Base-by-base conservation (phyloP, 2,113 vertebrate species). In the Gnathonemus longibarbis region DNA sequence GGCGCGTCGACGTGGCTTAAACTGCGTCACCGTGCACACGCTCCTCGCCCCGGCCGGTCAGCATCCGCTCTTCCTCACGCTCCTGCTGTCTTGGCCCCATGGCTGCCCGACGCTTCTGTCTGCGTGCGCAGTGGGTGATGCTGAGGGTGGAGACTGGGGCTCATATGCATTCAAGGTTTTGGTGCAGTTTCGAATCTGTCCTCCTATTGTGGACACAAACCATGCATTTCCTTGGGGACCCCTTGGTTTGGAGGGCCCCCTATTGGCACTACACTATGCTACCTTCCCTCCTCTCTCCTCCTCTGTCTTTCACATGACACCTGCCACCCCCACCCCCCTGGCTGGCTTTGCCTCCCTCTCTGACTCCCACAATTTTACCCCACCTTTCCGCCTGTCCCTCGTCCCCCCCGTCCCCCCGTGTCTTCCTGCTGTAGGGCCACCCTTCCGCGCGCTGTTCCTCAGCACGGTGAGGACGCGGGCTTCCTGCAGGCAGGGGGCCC, bases 1-100 rank as follows among this genome's bases (percentile, higher is more conserved):
- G 89, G 35, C 88, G 24, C 89, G 80, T 45, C 74, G 48, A 13
- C 86, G 87, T 11, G 77, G 58, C 70, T 87, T 90, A 46, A 24
- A 84, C 80, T 89, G 77, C 77, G 89, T 88, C 19, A 77, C 52
- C 27, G 90, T 91, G 70, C 84, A 90, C 19, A 86, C 77, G n/a
- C 50, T 89, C 35, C 7, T 89, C 66, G 88, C 92, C 90, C 89
- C 89, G 84, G 90, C 92, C 50, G 74, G 48, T 92, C 10, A 85
- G 84, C 52, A 19, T 42, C 86, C 84, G 4, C 77, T 31, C 77
- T 21, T 17, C 27, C 70, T 21, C 21, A 4, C 42, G 2, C 27
- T 6, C 17, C 17, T 8, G 58, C 8, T 62, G 19, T 77, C 24
- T 21, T 2, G 31, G 8, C 21, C 24, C 42, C n/a, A 19, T 17